Conservation (phyloP, 2,797 vertebrate genomes). For the Siniperca undulata region DNA sequence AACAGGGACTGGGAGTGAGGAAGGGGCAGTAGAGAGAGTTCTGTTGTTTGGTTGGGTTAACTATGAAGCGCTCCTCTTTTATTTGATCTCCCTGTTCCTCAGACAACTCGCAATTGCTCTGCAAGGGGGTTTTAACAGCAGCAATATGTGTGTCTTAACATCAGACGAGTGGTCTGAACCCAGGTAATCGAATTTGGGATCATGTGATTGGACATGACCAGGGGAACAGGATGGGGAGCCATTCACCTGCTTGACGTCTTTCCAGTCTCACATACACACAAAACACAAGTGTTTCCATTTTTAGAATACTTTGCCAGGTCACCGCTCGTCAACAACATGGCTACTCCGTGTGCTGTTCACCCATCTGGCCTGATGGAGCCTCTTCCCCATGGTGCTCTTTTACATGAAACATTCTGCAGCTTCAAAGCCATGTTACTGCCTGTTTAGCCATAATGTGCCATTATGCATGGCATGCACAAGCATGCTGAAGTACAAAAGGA, state of each 20-base stretch:
- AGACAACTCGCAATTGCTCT: conserved; percentile 32
- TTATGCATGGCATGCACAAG: conserved; percentile 76
- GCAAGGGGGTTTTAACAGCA: conserved; percentile 43
- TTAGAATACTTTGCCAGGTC: conserved; percentile 44
- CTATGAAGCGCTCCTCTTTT: conserved; percentile 50
- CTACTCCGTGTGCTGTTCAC: conserved; percentile 38
- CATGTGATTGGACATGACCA: conserved; percentile 73
- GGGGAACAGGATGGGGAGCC: conserved; percentile 32
- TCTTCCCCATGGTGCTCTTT: conserved; percentile 62
- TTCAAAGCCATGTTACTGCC: conserved; percentile 79
- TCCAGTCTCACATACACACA: conserved; percentile 21
- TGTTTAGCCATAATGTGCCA: conserved; percentile 78
- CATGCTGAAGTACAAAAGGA: conserved; percentile 71
- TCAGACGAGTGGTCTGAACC: conserved; percentile 64
- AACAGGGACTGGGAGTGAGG: conserved; percentile 32
- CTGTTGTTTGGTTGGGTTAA: conserved; percentile 54
- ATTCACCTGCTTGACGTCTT: conserved; percentile 26
- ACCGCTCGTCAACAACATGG: conserved; percentile 36
- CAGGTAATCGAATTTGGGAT: conserved; percentile 73
- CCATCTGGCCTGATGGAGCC: conserved; percentile 60
- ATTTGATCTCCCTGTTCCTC: conserved; percentile 57
- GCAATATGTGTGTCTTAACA: conserved; percentile 58
- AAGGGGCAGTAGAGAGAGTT: conserved; percentile 38
- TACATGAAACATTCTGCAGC: conserved; percentile 72
- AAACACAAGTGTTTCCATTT: conserved; percentile 24